A percentile compares a stretch with the other conserved stretches of the same genome.
Evolutionary conservation across 2,113 vertebrate species (phyloP).

Genomic region (Gavialis gangeticus): DNA sequence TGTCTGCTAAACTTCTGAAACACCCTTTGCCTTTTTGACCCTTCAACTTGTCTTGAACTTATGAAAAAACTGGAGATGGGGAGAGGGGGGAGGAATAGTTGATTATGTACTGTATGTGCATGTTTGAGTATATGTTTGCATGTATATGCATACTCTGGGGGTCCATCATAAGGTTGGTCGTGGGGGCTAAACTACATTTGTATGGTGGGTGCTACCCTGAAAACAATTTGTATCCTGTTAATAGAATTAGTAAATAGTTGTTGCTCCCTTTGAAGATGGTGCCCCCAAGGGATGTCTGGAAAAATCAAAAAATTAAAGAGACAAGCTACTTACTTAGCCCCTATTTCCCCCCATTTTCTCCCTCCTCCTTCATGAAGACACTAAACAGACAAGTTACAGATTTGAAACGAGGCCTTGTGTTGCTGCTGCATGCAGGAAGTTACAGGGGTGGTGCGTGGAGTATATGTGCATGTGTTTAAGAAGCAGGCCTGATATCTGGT

Average conservation of each 20-base stretch:
- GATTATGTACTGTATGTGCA: constrained; percentile 52
- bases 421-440: constrained; percentile 69
- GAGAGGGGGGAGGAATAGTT: constrained; percentile 60
- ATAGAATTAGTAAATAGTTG: constrained; percentile 87
- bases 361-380: constrained; percentile 76
- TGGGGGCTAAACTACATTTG: constrained; percentile 8
- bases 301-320: constrained; percentile 59
- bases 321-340: constrained; percentile 71
- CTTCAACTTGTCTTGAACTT: constrained; percentile 89
- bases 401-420: constrained; percentile 69
- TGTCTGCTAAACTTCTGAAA: constrained; percentile 87
- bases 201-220: constrained; percentile 71
- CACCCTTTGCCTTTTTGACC: constrained; percentile 90
- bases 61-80: constrained; percentile 77
- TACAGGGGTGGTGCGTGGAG: constrained; percentile 34
- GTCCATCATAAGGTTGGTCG: not conserved
- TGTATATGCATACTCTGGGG: not conserved
- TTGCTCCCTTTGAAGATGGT: constrained; percentile 76
- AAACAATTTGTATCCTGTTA: constrained; percentile 80
- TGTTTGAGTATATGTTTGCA: not conserved
- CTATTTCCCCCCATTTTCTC: constrained; percentile 46
- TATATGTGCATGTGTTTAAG: not conserved
- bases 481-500: constrained; percentile 39
- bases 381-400: constrained; percentile 78
- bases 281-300: constrained; percentile 71